phyloP scores from a whole-genome alignment of 2,113 vertebrate genomes.

The Poecilia latipinna region DNA sequence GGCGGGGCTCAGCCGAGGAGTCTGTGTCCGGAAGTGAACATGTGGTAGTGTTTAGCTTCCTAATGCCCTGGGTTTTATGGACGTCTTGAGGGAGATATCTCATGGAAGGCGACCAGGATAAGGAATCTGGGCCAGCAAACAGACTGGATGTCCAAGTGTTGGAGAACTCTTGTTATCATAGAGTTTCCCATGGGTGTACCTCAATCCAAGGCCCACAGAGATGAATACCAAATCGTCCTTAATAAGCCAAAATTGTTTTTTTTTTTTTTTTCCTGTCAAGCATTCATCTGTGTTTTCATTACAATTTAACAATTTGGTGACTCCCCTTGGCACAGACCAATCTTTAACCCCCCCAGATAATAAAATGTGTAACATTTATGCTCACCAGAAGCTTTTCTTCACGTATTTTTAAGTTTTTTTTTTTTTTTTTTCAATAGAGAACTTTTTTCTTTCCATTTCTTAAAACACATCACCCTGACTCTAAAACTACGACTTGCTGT shows the following conservation, averaged over 20 bases:
- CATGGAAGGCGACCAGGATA: conserved; percentile 73
- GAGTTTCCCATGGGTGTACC: conserved; percentile 69
- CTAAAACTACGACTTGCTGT: neutral
- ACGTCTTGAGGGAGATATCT: conserved; percentile 76
- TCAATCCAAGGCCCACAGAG: conserved; percentile 77
- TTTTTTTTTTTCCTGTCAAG: conserved; percentile 41
- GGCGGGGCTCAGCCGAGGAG: conserved; percentile 48
- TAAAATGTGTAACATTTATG: conserved; percentile 56
- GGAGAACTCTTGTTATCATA: conserved; percentile 74
- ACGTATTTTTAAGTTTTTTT: conserved; percentile 35
- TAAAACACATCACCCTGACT: neutral
- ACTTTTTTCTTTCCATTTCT: conserved; percentile 11
- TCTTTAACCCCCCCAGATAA: conserved; percentile 52
- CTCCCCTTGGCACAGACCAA: conserved; percentile 40
- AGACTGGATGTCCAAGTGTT: conserved; percentile 73
- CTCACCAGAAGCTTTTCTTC: conserved; percentile 51
- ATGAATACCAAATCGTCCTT: conserved; percentile 64
- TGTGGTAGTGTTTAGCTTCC: conserved; percentile 82
- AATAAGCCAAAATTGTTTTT: conserved; percentile 59
- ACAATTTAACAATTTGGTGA: conserved; percentile 56
- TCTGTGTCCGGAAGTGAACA: conserved; percentile 80
- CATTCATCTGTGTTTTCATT: conserved; percentile 53
- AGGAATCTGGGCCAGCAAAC: conserved; percentile 75
- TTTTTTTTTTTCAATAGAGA: conserved; percentile 29
- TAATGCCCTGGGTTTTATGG: conserved; percentile 75